Evolutionary conservation across 2,797 vertebrate species (phyloP).

Genomic region (Oreochromis mossambicus): DNA sequence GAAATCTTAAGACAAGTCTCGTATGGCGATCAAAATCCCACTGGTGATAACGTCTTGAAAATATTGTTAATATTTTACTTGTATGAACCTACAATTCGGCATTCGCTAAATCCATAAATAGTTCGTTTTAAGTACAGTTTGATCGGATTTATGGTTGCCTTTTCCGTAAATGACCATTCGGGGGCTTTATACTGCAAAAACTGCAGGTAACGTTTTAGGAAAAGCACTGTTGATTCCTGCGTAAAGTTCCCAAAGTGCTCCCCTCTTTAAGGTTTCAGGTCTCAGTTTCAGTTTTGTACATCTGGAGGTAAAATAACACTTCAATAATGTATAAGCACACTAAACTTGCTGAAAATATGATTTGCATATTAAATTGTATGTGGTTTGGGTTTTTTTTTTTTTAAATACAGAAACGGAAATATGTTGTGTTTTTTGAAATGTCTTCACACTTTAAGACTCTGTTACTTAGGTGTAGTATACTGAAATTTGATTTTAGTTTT

Average conservation of each 20-base stretch:
- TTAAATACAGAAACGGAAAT: neutral
- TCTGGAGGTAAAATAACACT: neutral
- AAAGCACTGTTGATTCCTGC: neutral
- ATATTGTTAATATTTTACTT: neutral
- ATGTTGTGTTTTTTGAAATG: neutral
- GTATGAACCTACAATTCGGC: neutral
- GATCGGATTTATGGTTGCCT: neutral
- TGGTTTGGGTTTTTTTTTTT: fast-evolving
- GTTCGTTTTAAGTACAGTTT: neutral
- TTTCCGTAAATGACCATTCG: neutral
- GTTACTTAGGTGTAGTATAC: neutral
- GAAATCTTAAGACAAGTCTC: neutral
- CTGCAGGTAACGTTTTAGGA: neutral
- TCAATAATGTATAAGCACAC: neutral
- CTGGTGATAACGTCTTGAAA: fast-evolving
- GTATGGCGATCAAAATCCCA: neutral
- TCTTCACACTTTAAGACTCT: neutral
- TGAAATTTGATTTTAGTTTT: neutral
- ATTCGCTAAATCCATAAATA: neutral
- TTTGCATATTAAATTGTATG: neutral
- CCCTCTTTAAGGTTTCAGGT: neutral
- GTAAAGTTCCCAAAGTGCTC: neutral
- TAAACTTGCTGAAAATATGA: neutral
- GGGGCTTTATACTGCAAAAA: neutral
- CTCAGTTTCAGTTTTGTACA: neutral